Conservation (phyloP, 2,888 invertebrate species). For the Drosophila ezoana region DNA sequence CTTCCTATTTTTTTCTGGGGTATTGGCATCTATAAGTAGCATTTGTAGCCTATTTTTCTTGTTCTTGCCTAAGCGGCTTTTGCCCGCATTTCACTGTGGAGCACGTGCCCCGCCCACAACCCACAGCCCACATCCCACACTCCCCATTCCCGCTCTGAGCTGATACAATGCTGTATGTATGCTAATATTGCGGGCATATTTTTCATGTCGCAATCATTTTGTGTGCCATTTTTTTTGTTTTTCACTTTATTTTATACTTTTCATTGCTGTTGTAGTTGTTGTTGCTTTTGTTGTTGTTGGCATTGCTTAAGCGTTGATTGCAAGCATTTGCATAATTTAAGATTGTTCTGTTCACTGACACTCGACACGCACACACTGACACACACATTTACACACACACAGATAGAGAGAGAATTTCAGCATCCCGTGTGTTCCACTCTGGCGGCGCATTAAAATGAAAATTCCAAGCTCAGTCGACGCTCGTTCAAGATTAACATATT, state of each 20-base stretch:
- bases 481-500: slow-evolving; percentile 72
- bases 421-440: slow-evolving; percentile 42
- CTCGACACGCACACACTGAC: slow-evolving; percentile 29
- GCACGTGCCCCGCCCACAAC: background rate
- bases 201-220: slow-evolving; percentile 74
- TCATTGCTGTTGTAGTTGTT: slow-evolving; percentile 14
- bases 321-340: slow-evolving; percentile 79
- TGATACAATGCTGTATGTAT: slow-evolving; percentile 51
- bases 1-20: background rate
- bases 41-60: slow-evolving; percentile 42
- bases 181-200: slow-evolving; percentile 74
- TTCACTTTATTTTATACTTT: slow-evolving; percentile 18
- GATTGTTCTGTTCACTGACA: slow-evolving; percentile 59
- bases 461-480: slow-evolving; percentile 50
- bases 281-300: slow-evolving; percentile 31
- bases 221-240: slow-evolving; percentile 35
- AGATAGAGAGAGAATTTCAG: slow-evolving; percentile 2
- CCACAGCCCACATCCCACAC: too few relatives aligned
- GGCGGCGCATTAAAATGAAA: slow-evolving; percentile 69
- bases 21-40: slow-evolving; percentile 20
- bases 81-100: slow-evolving; percentile 18
- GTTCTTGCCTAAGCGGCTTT: slow-evolving; percentile 62
- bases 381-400: background rate
- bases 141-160: background rate
- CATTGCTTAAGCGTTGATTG: slow-evolving; percentile 73